phyloP scores from a whole-genome alignment of 2,113 vertebrate genomes.

The Campylorhamphus procurvoides region DNA sequence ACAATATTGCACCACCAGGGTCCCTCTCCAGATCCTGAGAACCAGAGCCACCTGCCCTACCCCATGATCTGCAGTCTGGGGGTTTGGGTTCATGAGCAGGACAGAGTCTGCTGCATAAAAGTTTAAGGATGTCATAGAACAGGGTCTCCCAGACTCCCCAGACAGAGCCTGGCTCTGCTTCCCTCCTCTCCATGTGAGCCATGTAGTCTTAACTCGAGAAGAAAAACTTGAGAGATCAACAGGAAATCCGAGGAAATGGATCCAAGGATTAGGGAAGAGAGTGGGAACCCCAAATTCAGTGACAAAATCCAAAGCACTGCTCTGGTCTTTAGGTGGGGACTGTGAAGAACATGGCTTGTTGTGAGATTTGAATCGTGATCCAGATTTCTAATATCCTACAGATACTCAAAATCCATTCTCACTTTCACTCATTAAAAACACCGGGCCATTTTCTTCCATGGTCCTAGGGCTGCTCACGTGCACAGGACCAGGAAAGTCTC shows the following conservation, averaged over 20 bases:
- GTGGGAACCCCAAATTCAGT: background rate
- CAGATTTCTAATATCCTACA: background rate
- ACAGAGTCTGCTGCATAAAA: background rate
- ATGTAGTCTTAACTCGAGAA: background rate
- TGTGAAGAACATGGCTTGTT: background rate
- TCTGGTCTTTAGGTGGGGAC: background rate
- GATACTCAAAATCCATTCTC: background rate
- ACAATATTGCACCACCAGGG: background rate
- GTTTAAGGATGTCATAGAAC: background rate
- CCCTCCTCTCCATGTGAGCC: background rate
- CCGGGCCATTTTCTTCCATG: background rate
- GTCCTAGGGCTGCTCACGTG: background rate
- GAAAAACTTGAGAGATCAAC: background rate
- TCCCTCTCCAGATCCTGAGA: background rate
- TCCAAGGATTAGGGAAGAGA: background rate
- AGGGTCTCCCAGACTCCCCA: background rate
- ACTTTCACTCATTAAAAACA: background rate
- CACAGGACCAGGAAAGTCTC: background rate
- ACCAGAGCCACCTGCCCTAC: background rate
- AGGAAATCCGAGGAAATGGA: background rate
- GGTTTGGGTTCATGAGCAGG: background rate
- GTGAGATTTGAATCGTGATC: background rate
- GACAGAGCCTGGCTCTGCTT: background rate
- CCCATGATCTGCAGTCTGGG: background rate
- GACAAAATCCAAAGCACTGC: background rate